Conservation (phyloP, 2,888 invertebrate genomes). For the Muscina levida region DNA sequence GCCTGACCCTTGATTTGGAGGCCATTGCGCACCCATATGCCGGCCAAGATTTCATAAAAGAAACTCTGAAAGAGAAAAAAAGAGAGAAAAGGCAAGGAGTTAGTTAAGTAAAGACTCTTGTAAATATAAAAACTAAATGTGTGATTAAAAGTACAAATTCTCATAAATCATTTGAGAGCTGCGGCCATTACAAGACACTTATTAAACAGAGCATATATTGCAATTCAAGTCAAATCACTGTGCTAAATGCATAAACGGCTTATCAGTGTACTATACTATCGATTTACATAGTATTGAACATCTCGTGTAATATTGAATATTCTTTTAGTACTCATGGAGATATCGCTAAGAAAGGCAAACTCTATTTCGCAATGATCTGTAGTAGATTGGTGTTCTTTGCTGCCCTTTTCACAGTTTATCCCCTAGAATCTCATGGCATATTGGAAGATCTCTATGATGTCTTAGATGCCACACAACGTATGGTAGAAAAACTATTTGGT, state of each 20-base stretch:
- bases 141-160: neutral
- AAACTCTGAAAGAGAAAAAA: slow-evolving; percentile 85
- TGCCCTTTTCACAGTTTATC: neutral
- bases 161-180: no score
- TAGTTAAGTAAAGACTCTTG: neutral
- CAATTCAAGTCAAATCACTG: no score
- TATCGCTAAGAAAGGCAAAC: neutral
- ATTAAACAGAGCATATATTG: no score
- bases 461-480: neutral
- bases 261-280: neutral
- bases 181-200: no score
- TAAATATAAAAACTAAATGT: neutral
- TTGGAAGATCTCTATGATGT: slow-evolving; percentile 31
- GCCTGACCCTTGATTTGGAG: slow-evolving; percentile 99
- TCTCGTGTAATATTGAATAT: neutral
- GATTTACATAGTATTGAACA: neutral
- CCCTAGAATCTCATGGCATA: neutral
- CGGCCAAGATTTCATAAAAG: slow-evolving; percentile 96
- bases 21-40: slow-evolving; percentile 98
- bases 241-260: no score
- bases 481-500: slow-evolving; percentile 15
- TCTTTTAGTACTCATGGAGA: slow-evolving; percentile 2
- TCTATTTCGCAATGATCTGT: neutral
- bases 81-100: no score
- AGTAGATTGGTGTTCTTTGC: neutral